These are phyloP conservation scores for Nansenia antarctica DNA, from an alignment of 2,113 vertebrate species.

Conservation along the genomic window DNA sequence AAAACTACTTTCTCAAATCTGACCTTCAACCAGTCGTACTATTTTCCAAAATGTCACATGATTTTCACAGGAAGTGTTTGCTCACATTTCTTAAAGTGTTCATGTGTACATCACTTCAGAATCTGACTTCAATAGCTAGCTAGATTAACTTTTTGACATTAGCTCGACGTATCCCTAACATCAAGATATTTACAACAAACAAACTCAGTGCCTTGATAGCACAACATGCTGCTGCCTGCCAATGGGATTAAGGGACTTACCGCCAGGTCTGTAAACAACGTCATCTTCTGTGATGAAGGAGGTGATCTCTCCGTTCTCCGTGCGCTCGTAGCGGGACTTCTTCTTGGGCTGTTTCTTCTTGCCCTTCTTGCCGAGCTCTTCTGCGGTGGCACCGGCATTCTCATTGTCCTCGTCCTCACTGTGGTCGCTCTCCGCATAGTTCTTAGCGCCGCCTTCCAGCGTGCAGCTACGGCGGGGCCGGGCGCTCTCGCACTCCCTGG, in stretches of 20 bases:
- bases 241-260: conserved; percentile 69
- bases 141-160: too few relatives aligned
- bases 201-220: too few relatives aligned
- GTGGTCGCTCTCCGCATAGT: conserved; percentile 98
- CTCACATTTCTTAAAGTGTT: too few relatives aligned
- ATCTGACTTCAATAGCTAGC: too few relatives aligned
- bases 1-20: too few relatives aligned
- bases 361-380: conserved; percentile 92
- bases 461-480: conserved; percentile 94
- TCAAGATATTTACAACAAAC: too few relatives aligned
- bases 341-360: conserved; percentile 98
- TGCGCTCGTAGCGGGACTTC: conserved; percentile 95
- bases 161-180: too few relatives aligned
- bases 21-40: too few relatives aligned
- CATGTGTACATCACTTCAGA: too few relatives aligned
- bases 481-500: conserved; percentile 86
- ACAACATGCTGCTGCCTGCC: background rate
- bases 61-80: too few relatives aligned
- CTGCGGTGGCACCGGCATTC: conserved; percentile 81
- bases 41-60: too few relatives aligned
- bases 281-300: conserved; percentile 97
- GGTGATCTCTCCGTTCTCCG: conserved; percentile 93
- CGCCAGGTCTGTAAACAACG: conserved; percentile 93
- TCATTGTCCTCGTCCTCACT: conserved; percentile 98
- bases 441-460: conserved; percentile 94